These are phyloP conservation scores for Balanococcus diminutus DNA, from an alignment of 2,888 invertebrate species.

Conservation along the genomic window DNA sequence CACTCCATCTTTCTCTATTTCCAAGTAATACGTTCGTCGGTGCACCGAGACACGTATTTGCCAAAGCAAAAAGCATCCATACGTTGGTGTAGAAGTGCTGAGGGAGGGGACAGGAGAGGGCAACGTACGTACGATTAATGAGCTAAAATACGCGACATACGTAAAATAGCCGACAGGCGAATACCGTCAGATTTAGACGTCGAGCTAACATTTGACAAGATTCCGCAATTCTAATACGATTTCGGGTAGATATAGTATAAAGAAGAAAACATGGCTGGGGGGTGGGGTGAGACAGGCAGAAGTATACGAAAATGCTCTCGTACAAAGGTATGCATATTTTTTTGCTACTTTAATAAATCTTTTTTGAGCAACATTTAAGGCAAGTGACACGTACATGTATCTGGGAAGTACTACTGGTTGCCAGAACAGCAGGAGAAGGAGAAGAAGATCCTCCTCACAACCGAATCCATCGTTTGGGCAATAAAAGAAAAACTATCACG, in stretches of 20 bases:
- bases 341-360: slow-evolving; percentile 38
- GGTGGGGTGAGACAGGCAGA: no score
- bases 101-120: no score
- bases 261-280: not conserved
- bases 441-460: not conserved
- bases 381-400: slow-evolving; percentile 9
- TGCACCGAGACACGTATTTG: not conserved
- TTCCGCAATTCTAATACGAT: slow-evolving; percentile 31
- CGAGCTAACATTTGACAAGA: slow-evolving; percentile 36
- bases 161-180: slow-evolving; percentile 31
- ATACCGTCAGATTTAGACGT: slow-evolving; percentile 34
- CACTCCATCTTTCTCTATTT: not conserved
- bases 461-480: not conserved
- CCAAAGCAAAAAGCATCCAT: not conserved
- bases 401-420: not conserved
- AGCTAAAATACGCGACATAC: not conserved
- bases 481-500: slow-evolving; percentile 48
- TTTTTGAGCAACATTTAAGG: not conserved
- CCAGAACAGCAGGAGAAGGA: not conserved
- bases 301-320: not conserved
- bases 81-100: not conserved
- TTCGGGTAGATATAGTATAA: not conserved
- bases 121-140: slow-evolving; percentile 28
- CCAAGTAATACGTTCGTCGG: not conserved
- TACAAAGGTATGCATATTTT: not conserved